phyloP scores from a whole-genome alignment of 1,140 invertebrate genomes.

The Drosophila paulistorum region DNA sequence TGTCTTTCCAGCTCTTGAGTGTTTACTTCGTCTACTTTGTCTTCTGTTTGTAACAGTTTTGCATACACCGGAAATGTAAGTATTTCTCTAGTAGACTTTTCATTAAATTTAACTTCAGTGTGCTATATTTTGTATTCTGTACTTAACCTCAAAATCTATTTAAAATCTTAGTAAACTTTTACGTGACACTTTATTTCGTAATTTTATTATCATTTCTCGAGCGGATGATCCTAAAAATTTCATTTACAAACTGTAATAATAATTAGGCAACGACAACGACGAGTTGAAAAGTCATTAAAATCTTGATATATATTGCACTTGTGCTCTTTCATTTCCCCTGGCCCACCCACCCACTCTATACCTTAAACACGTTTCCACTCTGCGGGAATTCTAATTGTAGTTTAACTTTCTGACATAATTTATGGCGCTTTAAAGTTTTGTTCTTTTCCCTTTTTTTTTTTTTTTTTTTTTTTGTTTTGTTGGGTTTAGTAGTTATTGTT shows the following conservation, averaged over 20 bases:
- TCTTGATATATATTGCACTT: slow-evolving; percentile 40
- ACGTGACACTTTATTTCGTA: slow-evolving; percentile 45
- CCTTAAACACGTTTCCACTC: slow-evolving; percentile 13
- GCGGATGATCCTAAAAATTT: slow-evolving; percentile 52
- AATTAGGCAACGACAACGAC: slow-evolving; percentile 52
- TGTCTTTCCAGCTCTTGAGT: background rate
- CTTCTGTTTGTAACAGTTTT: slow-evolving; percentile 6
- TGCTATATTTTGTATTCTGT: background rate
- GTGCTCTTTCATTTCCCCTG: background rate
- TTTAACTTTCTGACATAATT: slow-evolving; percentile 75
- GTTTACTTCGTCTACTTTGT: background rate
- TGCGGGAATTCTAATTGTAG: slow-evolving; percentile 69
- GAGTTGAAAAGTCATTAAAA: slow-evolving; percentile 59
- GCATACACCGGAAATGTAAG: slow-evolving; percentile 6
- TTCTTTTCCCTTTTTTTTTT: slow-evolving; percentile 27
- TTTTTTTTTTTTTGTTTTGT: slow-evolving; percentile 12
- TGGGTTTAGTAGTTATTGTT: background rate
- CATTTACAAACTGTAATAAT: slow-evolving; percentile 58
- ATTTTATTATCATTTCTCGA: slow-evolving; percentile 51
- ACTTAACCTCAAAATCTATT: slow-evolving; percentile 1
- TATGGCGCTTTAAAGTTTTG: slow-evolving; percentile 52
- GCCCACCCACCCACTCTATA: background rate
- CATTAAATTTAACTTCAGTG: background rate
- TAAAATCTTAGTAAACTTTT: slow-evolving; percentile 7
- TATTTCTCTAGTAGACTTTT: background rate